Evolutionary conservation across 2,797 vertebrate genomes (phyloP).

Genomic region (Xiphophorus birchmanni): DNA sequence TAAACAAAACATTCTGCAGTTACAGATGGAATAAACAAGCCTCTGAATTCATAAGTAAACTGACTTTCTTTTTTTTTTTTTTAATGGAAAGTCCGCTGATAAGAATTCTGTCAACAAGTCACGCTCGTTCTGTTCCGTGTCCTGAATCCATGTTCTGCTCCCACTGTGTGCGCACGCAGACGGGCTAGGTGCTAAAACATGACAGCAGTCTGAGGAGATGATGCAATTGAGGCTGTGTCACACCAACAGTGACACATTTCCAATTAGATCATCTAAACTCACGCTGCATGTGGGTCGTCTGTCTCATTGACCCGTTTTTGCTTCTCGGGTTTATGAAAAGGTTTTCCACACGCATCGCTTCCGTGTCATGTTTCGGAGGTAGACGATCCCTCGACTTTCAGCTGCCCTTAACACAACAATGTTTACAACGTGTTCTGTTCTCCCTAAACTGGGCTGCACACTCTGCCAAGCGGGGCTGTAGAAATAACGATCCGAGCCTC

Average conservation of each 20-base stretch:
- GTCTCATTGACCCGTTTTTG: slow-evolving; percentile 24
- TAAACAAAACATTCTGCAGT: not conserved
- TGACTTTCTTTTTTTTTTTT: not conserved
- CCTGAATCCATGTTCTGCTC: slow-evolving; percentile 30
- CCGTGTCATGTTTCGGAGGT: not conserved
- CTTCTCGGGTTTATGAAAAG: slow-evolving; percentile 10
- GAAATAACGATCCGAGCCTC: slow-evolving; percentile 52
- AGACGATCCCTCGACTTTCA: slow-evolving; percentile 5
- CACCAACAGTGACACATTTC: slow-evolving; percentile 61
- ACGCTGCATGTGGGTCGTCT: slow-evolving; percentile 54
- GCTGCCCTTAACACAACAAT: slow-evolving; percentile 35
- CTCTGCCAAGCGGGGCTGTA: slow-evolving; percentile 48
- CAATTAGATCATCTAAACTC: slow-evolving; percentile 49
- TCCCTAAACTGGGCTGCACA: slow-evolving; percentile 41
- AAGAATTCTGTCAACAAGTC: slow-evolving; percentile 11
- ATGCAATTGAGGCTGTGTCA: slow-evolving; percentile 63
- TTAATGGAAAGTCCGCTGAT: not conserved
- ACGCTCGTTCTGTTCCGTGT: slow-evolving; percentile 14
- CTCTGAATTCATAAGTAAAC: slow-evolving; percentile 5
- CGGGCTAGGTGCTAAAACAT: slow-evolving; percentile 44
- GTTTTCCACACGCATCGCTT: not conserved
- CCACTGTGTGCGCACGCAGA: slow-evolving; percentile 31
- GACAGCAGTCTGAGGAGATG: slow-evolving; percentile 66
- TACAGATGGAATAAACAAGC: not conserved
- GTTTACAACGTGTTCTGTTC: slow-evolving; percentile 34